Base-by-base conservation (phyloP, 2,113 vertebrate species). In the Vimba vimba region DNA sequence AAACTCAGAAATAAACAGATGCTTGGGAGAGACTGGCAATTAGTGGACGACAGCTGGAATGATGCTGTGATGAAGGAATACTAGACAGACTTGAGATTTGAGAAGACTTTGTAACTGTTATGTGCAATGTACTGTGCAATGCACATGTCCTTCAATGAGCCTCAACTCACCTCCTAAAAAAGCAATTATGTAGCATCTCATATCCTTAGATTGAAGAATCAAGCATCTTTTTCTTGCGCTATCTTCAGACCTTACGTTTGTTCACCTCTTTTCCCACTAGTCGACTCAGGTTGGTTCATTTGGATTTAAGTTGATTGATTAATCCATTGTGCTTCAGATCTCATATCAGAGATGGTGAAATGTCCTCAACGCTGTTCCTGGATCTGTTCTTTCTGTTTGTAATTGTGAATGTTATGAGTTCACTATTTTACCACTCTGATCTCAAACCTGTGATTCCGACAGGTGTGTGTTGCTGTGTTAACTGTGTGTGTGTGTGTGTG, bases 401-500 rank as follows among this genome's bases (percentile, higher is more conserved):
- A 78, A 78, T 78, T 78, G 10, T 78, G 30, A 39, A 23, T 36
- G 75, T 55, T 33, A 78, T 45, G 33, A 60, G 77, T 17, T 57
- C 5, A 23, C 55, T 57, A 21, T 57, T 43, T 43, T 57, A 21
- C 6, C 55, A 2, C 55, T 57, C 36, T 79, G 55, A 59, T 79
- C 77, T 39, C n/a, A 43, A 57, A 79, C 55, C 77, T 62, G 55
- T 68, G 76, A 85, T 66, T 73, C 82, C 1, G 0, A 43, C 36
- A 45, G 55, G 25, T 60, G 74, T 68, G 71, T 39, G 39, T 78
- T 43, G 57, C n/a, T 47, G 50, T 74, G 52, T 68, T 75, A 73
- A 43, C 79, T 25, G 21, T 77, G n/a, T 57, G 8, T 77, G 43
- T 36, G 27, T 69, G 75, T 79, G 80, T 82, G 50, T 83, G 74